phyloP scores from a whole-genome alignment of 92 coral and sea anemone species.

The Pocillopora grandis region DNA sequence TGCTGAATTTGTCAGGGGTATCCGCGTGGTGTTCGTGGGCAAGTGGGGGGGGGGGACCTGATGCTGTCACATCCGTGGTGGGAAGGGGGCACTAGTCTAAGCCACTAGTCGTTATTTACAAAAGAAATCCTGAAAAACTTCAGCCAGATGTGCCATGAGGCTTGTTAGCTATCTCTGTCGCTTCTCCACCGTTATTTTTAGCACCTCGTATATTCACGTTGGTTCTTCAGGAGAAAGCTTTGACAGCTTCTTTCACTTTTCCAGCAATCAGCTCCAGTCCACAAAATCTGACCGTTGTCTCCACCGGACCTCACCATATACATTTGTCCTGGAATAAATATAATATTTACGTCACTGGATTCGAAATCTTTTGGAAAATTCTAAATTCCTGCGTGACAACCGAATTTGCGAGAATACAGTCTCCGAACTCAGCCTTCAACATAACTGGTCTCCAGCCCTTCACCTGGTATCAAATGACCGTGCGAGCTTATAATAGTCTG shows the following conservation, averaged over 20 bases:
- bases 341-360: not conserved
- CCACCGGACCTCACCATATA: not conserved
- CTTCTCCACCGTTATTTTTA: no score
- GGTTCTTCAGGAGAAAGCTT: no score
- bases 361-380: not conserved
- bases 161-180: no score
- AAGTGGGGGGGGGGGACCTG: no score
- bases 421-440: not conserved
- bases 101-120: no score
- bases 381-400: not conserved
- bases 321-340: not conserved
- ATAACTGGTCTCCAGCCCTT: not conserved
- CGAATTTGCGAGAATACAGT: not conserved
- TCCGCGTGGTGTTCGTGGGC: no score
- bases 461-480: conserved; percentile 4
- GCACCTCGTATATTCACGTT: no score
- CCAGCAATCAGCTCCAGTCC: not conserved
- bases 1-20: no score
- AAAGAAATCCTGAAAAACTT: no score
- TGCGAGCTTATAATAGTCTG: not conserved
- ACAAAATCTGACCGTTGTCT: not conserved
- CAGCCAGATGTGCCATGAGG: no score
- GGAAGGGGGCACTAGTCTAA: no score
- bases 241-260: not conserved
- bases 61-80: no score